Evolutionary conservation across 92 coral and sea anemone genomes (phyloP), one percentile per base, ranked within the genome.

Genomic region (Bergia sp.): DNA sequence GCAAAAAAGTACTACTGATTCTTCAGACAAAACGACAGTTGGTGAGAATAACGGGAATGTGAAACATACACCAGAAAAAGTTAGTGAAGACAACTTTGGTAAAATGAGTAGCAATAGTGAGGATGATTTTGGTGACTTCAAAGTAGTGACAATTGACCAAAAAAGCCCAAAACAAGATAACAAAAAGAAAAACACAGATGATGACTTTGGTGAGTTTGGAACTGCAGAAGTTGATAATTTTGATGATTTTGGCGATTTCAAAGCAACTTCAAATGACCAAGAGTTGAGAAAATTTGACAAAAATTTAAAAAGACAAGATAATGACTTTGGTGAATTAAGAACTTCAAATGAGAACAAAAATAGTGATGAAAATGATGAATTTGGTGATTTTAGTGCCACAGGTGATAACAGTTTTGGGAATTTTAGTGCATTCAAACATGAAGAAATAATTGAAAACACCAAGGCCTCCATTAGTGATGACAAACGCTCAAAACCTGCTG

Each of bases 371-470:
- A 44, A 16, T 77, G n/a, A 76, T 43, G 49, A 80, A 7, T 77
- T 86, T 72, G 82, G 69, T 42, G 50, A 64, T 83, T n/a, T 72
- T 89, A 86, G 82, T 53, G 86, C 74, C 43, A 81, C 87, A 50
- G 91, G 84, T 37, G 83, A 5, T 61, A 61, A 21, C 21, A 15
- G 69, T 16, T 61, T 92, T 92, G 95, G 88, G 29, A 74, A 88
- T 43, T 93, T 91, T 86, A 73, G 84, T 89, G 76, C 15, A 11
- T 76, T 76, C 49, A 57, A 76, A 57, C 29, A 37, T 43, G 41
- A 77, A 44, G 77, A 37, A 15, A 77, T 13, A 12, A 20, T 41
- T 20, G 5, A 44, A 38, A 29, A 44, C 15, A 57, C 73, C 29
- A 16, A 5, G 9, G 13, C 37, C n/a, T 7, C 79, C 15, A 3